A percentile compares a stretch with the other conserved stretches of the same genome.
Conservation (phyloP, 1,140 invertebrate genomes). For the Delia radicum region DNA sequence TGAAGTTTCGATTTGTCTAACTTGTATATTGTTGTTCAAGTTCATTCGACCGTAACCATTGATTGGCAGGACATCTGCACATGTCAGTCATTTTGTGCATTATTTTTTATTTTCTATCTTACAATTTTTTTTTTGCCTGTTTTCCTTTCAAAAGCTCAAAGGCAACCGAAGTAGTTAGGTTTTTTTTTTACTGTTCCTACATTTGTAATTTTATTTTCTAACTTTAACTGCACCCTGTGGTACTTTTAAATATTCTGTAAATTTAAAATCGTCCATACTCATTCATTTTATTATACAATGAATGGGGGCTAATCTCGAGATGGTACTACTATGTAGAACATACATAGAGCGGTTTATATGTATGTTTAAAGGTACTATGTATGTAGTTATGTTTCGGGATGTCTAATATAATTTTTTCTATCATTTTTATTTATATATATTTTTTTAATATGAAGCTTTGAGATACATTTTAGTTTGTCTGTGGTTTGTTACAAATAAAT, state of each 20-base stretch:
- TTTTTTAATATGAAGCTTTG: neutral
- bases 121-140: neutral
- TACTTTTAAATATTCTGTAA: neutral
- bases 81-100: conserved; percentile 46
- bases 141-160: neutral
- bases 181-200: neutral
- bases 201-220: neutral
- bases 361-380: neutral
- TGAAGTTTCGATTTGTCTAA: neutral
- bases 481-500: neutral
- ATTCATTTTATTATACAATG: neutral
- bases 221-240: neutral
- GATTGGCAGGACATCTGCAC: conserved; percentile 56
- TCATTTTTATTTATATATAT: neutral
- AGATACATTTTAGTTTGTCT: neutral
- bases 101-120: neutral
- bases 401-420: neutral
- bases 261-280: neutral
- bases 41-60: conserved; percentile 55
- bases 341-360: too few relatives aligned
- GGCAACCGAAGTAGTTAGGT: neutral
- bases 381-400: neutral
- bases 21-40: neutral
- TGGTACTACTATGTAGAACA: too few relatives aligned
- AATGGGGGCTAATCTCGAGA: too few relatives aligned